Conservation (phyloP, 2,888 invertebrate species). For the Athalia circularis region DNA sequence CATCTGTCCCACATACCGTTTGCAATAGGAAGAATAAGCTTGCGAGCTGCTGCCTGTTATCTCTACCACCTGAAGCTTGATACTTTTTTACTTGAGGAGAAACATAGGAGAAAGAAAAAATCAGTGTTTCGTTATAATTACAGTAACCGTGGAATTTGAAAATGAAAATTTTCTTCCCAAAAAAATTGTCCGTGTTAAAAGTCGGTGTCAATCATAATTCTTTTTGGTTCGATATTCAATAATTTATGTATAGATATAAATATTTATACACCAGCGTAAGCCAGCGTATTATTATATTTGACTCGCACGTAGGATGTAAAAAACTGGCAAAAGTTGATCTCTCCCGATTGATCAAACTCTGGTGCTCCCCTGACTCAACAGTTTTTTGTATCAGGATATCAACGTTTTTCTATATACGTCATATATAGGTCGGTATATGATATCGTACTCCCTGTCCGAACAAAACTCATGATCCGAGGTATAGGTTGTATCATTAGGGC, state of each 20-base stretch:
- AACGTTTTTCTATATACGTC: background rate
- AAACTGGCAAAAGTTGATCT: slow-evolving; percentile 10
- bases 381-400: background rate
- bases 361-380: background rate
- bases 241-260: too few relatives aligned
- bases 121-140: too few relatives aligned
- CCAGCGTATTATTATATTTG: too few relatives aligned
- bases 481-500: slow-evolving; percentile 18
- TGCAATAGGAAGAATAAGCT: background rate
- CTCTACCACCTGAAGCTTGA: background rate
- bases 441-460: background rate
- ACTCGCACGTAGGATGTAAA: background rate
- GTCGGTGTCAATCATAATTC: too few relatives aligned
- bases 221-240: too few relatives aligned
- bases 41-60: slow-evolving; percentile 15
- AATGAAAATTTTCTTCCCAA: too few relatives aligned
- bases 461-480: background rate
- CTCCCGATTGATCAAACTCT: background rate
- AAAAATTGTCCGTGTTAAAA: too few relatives aligned
- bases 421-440: too few relatives aligned
- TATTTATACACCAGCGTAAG: too few relatives aligned
- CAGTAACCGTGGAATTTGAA: background rate
- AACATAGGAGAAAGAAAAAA: slow-evolving; percentile 11
- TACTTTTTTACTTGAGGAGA: slow-evolving; percentile 10
- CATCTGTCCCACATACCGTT: background rate